A percentile compares a stretch with the other conserved stretches of the same genome.
These are phyloP conservation scores for Tiaroga cobitis DNA, from an alignment of 2,797 vertebrate genomes.

Conservation along the genomic window DNA sequence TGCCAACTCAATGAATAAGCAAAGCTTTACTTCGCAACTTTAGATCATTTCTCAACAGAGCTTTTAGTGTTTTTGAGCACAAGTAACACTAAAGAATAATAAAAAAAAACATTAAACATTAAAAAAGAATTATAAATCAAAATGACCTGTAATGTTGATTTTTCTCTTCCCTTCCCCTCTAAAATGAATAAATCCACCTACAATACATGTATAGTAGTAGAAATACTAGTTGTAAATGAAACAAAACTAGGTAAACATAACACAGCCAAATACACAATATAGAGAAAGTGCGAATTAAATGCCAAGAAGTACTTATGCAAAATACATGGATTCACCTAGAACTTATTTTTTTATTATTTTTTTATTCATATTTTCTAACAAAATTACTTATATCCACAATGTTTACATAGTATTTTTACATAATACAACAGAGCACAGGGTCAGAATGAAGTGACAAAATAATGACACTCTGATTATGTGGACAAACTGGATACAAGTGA, in stretches of 20 bases:
- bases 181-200: background rate
- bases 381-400: conserved; percentile 46
- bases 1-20: conserved; percentile 80
- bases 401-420: conserved; percentile 48
- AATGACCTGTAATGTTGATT: conserved; percentile 1
- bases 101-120: background rate
- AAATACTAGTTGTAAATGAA: background rate
- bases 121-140: background rate
- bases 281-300: background rate
- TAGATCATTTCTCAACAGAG: background rate
- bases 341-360: conserved; percentile 21
- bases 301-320: conserved; percentile 5
- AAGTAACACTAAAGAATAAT: conserved; percentile 5
- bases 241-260: background rate
- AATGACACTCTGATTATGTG: conserved; percentile 17
- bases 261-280: background rate
- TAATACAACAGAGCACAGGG: conserved; percentile 42
- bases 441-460: conserved; percentile 38
- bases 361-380: conserved; percentile 52
- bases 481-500: conserved; percentile 13
- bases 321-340: conserved; percentile 7
- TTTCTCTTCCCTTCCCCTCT: background rate
- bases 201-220: background rate
- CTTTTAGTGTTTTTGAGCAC: background rate
- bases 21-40: background rate